Conservation (phyloP, 35 echinoderm and acorn worm species). For the Nesometra sesokonis region DNA sequence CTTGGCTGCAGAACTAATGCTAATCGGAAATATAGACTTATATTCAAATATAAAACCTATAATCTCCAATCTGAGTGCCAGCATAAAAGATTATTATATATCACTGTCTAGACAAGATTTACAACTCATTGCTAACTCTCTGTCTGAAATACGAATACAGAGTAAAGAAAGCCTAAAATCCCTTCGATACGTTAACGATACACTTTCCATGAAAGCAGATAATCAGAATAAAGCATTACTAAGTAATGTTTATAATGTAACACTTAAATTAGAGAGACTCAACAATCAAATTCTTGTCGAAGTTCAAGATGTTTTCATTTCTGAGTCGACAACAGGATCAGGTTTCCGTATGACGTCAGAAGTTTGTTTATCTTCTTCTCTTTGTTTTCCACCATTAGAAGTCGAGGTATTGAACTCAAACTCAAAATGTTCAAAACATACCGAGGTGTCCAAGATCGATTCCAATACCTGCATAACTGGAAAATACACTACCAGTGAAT, state of each 20-base stretch:
- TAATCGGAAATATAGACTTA: not conserved
- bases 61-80: not conserved
- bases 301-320: not conserved
- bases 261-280: not conserved
- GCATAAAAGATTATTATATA: not conserved
- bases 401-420: not conserved
- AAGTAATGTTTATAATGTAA: not conserved
- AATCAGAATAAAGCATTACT: not conserved
- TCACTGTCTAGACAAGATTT: not conserved
- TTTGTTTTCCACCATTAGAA: not conserved
- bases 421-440: not conserved
- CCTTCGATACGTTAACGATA: not conserved
- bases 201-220: not conserved
- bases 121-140: not conserved
- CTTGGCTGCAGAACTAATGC: not conserved
- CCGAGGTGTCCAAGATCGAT: not conserved
- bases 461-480: not conserved
- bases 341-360: not conserved
- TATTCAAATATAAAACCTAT: not conserved
- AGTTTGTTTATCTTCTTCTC: not conserved
- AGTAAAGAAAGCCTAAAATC: not conserved
- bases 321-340: not conserved
- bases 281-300: not conserved
- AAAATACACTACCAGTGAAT: not conserved
- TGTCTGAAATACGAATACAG: not conserved